Percentiles rank a stretch among this genome's conserved stretches.
These are phyloP conservation scores for Amblyopsis hoosieri DNA, from an alignment of 2,797 vertebrate species.

Conservation along the genomic window DNA sequence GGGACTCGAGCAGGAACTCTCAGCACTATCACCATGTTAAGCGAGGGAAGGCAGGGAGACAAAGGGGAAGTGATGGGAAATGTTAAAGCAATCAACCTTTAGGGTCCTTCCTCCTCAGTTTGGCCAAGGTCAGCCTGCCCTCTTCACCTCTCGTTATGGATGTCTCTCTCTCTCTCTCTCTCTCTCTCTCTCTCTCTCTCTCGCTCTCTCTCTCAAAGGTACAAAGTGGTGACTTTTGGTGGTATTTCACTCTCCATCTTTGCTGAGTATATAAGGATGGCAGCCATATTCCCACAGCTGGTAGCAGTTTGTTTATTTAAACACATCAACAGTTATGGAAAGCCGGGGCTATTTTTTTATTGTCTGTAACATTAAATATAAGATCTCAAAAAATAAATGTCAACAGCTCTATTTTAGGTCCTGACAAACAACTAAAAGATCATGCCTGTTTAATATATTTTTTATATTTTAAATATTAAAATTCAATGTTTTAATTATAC, in stretches of 20 bases:
- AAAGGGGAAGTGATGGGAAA: slow-evolving; percentile 63
- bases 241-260: slow-evolving; percentile 1
- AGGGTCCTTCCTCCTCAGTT: slow-evolving; percentile 61
- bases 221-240: background rate
- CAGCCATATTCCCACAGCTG: slow-evolving; percentile 12
- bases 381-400: background rate
- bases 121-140: slow-evolving; percentile 58
- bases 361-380: background rate
- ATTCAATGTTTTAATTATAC: background rate
- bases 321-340: background rate
- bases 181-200: background rate
- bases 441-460: too few species aligned
- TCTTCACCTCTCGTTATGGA: slow-evolving; percentile 63
- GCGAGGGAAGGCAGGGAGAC: slow-evolving; percentile 21
- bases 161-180: slow-evolving; percentile 19
- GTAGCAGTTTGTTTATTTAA: slow-evolving; percentile 9
- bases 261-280: slow-evolving; percentile 12
- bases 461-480: too few species aligned
- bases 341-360: background rate
- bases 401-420: background rate
- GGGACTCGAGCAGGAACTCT: too few species aligned
- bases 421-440: too few species aligned
- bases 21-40: background rate
- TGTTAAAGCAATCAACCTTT: slow-evolving; percentile 81
- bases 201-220: slow-evolving; percentile 14